These are phyloP conservation scores for Lasioglossum lativentre DNA, from an alignment of 2,888 invertebrate genomes.

Conservation along the genomic window DNA sequence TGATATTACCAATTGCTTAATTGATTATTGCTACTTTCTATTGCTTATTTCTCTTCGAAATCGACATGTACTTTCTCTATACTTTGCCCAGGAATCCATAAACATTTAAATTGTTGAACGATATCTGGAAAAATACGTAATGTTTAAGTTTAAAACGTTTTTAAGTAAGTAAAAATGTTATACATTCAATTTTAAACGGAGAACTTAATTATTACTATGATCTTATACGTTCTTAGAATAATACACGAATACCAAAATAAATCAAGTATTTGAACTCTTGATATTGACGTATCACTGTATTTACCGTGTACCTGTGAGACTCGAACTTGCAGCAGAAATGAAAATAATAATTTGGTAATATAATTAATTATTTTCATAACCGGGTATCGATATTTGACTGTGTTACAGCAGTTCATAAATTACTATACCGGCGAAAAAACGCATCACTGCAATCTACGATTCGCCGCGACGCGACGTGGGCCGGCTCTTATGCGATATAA, in stretches of 20 bases:
- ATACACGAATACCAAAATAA: neutral
- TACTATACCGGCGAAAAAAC: conserved; percentile 56
- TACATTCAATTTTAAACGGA: too few relatives aligned
- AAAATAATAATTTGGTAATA: conserved; percentile 36
- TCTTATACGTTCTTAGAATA: too few relatives aligned
- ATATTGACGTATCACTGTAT: neutral
- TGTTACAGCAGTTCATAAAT: conserved; percentile 62
- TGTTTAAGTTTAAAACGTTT: too few relatives aligned
- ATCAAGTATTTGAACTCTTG: neutral
- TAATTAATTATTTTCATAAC: conserved; percentile 52
- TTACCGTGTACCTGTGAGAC: neutral
- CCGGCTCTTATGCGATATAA: conserved; percentile 70
- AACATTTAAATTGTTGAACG: neutral
- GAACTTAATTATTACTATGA: too few relatives aligned
- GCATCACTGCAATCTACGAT: conserved; percentile 67
- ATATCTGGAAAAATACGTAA: neutral
- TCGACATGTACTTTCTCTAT: neutral
- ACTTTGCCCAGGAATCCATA: neutral
- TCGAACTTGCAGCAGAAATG: conserved; percentile 13
- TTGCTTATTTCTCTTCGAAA: neutral
- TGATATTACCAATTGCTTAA: conserved; percentile 15
- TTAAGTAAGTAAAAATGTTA: too few relatives aligned
- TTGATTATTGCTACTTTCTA: conserved; percentile 18
- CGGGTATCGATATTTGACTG: conserved; percentile 64
- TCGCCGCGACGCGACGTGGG: conserved; percentile 66